Base-by-base conservation (phyloP, 2,113 vertebrate species). In the Gadus chalcogrammus region DNA sequence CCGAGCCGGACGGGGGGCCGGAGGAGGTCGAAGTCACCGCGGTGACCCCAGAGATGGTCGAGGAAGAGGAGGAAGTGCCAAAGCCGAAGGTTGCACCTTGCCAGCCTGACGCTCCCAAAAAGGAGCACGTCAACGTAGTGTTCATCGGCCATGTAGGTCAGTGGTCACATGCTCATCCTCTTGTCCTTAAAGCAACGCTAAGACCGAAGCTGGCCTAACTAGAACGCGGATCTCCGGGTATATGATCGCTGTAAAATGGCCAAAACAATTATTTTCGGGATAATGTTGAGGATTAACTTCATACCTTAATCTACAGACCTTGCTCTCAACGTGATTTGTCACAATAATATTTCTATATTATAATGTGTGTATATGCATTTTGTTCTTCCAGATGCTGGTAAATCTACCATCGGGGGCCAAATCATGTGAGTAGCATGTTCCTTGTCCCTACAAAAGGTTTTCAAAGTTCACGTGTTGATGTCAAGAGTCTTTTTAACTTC, bases 341-440 rank as follows among this genome's bases (percentile, higher is more conserved):
- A 24, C 24, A 24, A 24, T 24, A 24, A 24, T 24, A 24, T 24
- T 53, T 53, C 52, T 1, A 53, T 12, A 53, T 53, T 53, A 53
- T 12, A 53, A 53, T 53, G 52, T 53, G 15, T 42, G 38, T 42
- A 42, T 8, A 8, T 17, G 2, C 13, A 56, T 16, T 56, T 71
- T 48, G 68, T 18, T 71, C 68, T 31, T 79, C 42, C 69, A 99
- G 97, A 99, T 86, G 97, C 97, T 79, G 97, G 97, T 24, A 99
- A 99, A 88, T 99, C 97, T 80, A 99, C 97, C 59, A 99, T 99
- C 77, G 97, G 97, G 88, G 97, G 97, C 79, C 97, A 99, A 87
- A 99, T 99, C 88, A 99, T 99, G 97, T 99, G 91, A 96, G 97
- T 91, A 35, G 22, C 28, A 0, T 1, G 11, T 12, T 59, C 55